These are phyloP conservation scores for Drosophila sucinea DNA, from an alignment of 1,140 invertebrate species.

Conservation along the genomic window DNA sequence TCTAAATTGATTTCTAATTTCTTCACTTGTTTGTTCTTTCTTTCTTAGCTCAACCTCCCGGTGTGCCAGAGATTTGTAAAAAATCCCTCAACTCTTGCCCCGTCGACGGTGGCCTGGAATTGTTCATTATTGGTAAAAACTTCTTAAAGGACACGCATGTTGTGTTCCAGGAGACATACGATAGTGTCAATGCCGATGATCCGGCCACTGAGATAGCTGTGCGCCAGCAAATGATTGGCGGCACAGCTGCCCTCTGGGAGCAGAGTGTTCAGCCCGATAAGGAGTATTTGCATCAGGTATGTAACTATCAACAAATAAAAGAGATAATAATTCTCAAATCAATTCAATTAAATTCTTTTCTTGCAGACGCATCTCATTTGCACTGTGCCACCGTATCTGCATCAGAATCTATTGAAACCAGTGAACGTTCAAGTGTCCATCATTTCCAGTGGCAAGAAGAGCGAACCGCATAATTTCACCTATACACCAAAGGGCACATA, in stretches of 20 bases:
- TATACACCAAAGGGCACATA: constrained; percentile 87
- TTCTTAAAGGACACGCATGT: constrained; percentile 97
- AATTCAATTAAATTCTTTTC: neutral
- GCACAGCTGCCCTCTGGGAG: constrained; percentile 87
- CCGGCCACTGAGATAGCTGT: constrained; percentile 73
- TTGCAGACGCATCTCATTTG: constrained; percentile 96
- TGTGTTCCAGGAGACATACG: constrained; percentile 89
- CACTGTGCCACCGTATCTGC: constrained; percentile 91
- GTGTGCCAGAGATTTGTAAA: constrained; percentile 97
- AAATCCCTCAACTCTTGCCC: constrained; percentile 93
- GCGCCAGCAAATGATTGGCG: constrained; percentile 63
- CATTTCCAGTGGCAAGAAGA: constrained; percentile 93
- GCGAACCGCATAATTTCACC: constrained; percentile 93
- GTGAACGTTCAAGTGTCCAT: constrained; percentile 91
- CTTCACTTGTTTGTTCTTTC: neutral
- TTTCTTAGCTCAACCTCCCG: constrained; percentile 94
- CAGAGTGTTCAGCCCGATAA: constrained; percentile 91
- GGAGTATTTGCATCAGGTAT: constrained; percentile 90
- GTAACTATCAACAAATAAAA: neutral
- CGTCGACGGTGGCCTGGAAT: constrained; percentile 92
- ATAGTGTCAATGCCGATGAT: constrained; percentile 76
- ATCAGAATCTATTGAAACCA: constrained; percentile 86
- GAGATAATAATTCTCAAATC: too few relatives aligned
- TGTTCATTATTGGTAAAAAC: constrained; percentile 98
- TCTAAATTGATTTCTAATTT: too few relatives aligned